These are phyloP conservation scores for Oreohelix idahoensis DNA, from an alignment of 1,140 invertebrate species.

Conservation along the genomic window DNA sequence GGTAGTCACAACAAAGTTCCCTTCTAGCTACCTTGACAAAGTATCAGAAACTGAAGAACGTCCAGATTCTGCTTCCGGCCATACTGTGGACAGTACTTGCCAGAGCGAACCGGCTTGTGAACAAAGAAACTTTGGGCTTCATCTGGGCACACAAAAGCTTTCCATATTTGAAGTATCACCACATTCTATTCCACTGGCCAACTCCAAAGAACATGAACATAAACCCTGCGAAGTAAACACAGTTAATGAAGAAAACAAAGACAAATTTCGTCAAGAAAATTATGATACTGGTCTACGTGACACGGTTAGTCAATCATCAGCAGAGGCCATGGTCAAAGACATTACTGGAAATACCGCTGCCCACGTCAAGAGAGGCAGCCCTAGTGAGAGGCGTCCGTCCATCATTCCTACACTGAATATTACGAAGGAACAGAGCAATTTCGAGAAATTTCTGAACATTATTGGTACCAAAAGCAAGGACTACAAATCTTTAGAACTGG, in stretches of 20 bases:
- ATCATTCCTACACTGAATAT: conserved; percentile 27
- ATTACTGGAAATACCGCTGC: neutral
- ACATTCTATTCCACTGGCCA: neutral
- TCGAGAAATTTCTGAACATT: conserved; percentile 34
- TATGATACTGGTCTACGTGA: neutral
- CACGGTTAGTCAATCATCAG: neutral
- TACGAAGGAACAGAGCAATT: conserved; percentile 30
- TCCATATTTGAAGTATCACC: neutral
- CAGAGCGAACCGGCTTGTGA: neutral
- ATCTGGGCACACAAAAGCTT: neutral
- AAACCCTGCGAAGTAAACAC: no score
- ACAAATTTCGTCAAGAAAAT: neutral
- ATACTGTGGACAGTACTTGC: neutral
- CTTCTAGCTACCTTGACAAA: neutral
- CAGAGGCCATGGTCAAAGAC: neutral
- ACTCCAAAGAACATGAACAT: neutral
- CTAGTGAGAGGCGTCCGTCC: neutral
- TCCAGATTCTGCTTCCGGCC: neutral
- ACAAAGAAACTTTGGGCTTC: neutral
- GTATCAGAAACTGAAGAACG: neutral
- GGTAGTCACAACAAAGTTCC: neutral
- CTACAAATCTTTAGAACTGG: neutral
- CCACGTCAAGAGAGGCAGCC: neutral
- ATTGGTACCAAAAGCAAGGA: neutral
- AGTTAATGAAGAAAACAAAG: neutral